Evolutionary conservation across 2,888 invertebrate genomes (phyloP).

Genomic region (Tenthredo livida): DNA sequence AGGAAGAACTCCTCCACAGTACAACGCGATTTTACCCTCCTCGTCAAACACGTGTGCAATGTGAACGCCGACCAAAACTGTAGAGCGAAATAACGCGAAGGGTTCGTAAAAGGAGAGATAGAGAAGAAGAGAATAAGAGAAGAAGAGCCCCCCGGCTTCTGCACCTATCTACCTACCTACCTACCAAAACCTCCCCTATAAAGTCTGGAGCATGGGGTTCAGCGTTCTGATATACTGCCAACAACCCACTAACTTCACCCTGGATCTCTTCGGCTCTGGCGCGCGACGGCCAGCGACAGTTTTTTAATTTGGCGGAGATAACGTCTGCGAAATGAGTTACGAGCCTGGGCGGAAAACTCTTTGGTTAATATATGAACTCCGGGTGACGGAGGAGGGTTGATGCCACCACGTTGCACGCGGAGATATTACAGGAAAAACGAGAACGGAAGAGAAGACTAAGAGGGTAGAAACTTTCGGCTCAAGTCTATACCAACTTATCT

Average conservation of each 20-base stretch:
- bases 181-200: constrained; percentile 62
- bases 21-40: constrained; percentile 46
- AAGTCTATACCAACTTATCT: not conserved
- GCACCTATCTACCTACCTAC: constrained; percentile 69
- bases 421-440: constrained; percentile 16
- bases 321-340: constrained; percentile 53
- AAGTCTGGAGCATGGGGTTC: constrained; percentile 54
- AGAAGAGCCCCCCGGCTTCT: constrained; percentile 54
- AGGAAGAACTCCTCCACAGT: constrained; percentile 62
- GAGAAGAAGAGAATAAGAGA: constrained; percentile 54
- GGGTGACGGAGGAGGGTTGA: constrained; percentile 38
- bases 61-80: constrained; percentile 27
- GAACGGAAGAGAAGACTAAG: not conserved
- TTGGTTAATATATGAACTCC: constrained; percentile 52
- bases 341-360: constrained; percentile 42
- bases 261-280: constrained; percentile 56
- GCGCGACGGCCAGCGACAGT: constrained; percentile 54
- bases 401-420: constrained; percentile 22
- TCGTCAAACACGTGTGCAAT: constrained; percentile 49
- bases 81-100: constrained; percentile 10
- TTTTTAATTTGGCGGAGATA: constrained; percentile 53
- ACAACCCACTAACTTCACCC: constrained; percentile 57
- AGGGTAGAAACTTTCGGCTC: not conserved
- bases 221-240: constrained; percentile 62
- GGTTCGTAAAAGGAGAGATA: not conserved